Evolutionary conservation across 2,888 invertebrate genomes (phyloP), one percentile per base, ranked within the genome.

Genomic region (Caenorhabditis sp.): DNA sequence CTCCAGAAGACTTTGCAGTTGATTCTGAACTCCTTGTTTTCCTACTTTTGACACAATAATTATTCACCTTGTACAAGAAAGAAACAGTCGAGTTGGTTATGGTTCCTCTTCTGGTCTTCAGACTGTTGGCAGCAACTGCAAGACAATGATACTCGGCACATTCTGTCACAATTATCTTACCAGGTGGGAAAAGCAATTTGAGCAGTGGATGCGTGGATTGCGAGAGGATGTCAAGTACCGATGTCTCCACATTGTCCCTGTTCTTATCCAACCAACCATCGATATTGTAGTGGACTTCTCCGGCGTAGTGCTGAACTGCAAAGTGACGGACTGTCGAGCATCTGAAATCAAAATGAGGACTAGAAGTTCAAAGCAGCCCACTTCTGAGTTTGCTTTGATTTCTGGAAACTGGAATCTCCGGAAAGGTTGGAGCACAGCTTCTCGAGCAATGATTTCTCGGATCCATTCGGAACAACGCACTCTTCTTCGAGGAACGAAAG

Each of bases 201-300:
- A 87, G 27, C 2, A 88, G 62, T 11, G 81, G 78, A 65, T 88
- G 85, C 3, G 76, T 74, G 0, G 86, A 86, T n/a, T 79, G 71
- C 1, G 79, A 48, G 8, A 89, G 37, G 39, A 87, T 78, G 37
- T 88, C 87, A 5, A 90, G 86, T 8, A 91, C 89, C 32, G 80
- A 79, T 13, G 32, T 76, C 61, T 81, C 80, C 22, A 84, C 85
- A 26, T 78, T 71, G 52, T 86, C 87, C 1, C 85, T 55, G 53
- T 91, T 91, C 85, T 90, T 91, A 79, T 91, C 90, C 71, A 91
- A 78, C 91, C 91, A 91, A 41, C 80, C 77, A 59, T 87, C 87
- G 30, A 90, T 89, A 84, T 89, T 90, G 88, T 91, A 91, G 65
- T 88, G 88, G 26, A 90, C 90, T 87, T 72, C 84, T 82, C 90